These are phyloP conservation scores for Micropoecilia bifurca DNA, from an alignment of 2,797 vertebrate genomes.

Conservation along the genomic window DNA sequence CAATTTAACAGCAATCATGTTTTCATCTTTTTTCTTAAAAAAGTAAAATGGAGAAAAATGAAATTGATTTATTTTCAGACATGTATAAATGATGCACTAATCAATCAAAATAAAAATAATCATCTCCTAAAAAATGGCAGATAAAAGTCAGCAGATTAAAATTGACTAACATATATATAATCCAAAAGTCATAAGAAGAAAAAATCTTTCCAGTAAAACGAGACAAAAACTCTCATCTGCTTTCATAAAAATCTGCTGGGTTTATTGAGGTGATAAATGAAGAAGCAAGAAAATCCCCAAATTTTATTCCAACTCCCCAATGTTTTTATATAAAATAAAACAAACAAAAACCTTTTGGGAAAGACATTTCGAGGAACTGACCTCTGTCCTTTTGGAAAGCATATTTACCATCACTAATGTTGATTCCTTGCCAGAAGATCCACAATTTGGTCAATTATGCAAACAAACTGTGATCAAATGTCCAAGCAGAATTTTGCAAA, in stretches of 20 bases:
- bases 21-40: neutral
- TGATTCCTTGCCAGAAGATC: neutral
- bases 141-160: too few species aligned
- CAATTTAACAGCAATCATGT: neutral
- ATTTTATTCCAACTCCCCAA: neutral
- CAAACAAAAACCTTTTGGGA: neutral
- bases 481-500: neutral
- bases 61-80: too few species aligned
- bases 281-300: neutral
- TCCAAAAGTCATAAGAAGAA: neutral
- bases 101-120: neutral
- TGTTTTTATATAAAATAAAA: neutral
- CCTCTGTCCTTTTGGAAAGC: neutral
- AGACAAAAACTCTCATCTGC: neutral
- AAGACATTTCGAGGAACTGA: neutral
- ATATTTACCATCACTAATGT: neutral
- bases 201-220: neutral
- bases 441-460: neutral
- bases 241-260: neutral
- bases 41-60: neutral
- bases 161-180: neutral
- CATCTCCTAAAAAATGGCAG: neutral
- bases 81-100: neutral
- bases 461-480: neutral
- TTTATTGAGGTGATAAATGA: neutral